Evolutionary conservation across 1,140 invertebrate genomes (phyloP).

Genomic region (Brachionus plicatilis): DNA sequence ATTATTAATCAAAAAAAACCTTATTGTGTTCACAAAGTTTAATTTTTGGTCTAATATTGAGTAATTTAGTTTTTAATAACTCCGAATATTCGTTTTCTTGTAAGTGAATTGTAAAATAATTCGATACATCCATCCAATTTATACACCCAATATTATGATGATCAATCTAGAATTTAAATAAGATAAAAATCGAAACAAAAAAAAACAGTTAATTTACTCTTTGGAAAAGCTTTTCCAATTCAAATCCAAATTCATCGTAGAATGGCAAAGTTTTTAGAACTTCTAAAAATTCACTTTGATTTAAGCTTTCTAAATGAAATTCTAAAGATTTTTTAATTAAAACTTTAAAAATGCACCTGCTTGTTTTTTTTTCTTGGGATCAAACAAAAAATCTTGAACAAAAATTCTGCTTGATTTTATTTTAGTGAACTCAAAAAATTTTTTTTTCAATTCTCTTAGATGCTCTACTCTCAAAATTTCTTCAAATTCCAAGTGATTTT

Average conservation of each 20-base stretch:
- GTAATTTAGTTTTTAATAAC: conserved; percentile 51
- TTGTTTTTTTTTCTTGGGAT: not conserved
- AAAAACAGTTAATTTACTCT: not conserved
- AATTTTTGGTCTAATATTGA: conserved; percentile 51
- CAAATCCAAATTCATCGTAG: not conserved
- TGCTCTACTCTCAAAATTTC: not conserved
- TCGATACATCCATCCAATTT: conserved; percentile 54
- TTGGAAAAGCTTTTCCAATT: conserved; percentile 18
- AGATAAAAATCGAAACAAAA: not conserved
- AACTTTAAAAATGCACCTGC: not conserved
- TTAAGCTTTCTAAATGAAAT: not conserved
- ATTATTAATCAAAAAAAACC: conserved; percentile 43
- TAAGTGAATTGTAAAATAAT: conserved; percentile 51
- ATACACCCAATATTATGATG: conserved; percentile 50
- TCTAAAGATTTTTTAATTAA: not conserved
- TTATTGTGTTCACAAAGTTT: conserved; percentile 53
- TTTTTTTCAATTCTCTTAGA: not conserved
- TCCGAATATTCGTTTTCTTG: conserved; percentile 53
- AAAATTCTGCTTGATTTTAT: not conserved
- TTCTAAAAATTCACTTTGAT: conserved; percentile 12
- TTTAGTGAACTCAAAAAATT: not conserved
- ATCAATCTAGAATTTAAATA: conserved; percentile 47
- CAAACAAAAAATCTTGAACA: not conserved
- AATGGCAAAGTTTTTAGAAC: not conserved
- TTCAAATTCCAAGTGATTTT: conserved; percentile 4